Evolutionary conservation across 1,140 invertebrate species (phyloP).

Genomic region (Neotoxoptera formosana): DNA sequence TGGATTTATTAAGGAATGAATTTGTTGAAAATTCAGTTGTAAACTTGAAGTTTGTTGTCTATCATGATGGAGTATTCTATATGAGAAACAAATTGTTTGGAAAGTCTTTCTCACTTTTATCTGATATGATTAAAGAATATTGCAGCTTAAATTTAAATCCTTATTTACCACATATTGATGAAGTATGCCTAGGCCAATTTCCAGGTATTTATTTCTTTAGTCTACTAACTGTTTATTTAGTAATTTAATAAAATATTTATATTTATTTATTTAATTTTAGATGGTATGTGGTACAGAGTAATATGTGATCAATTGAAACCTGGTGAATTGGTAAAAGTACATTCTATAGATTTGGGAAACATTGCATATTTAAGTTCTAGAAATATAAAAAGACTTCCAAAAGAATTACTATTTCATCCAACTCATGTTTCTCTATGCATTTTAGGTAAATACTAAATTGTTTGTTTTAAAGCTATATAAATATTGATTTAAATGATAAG

Average conservation of each 20-base stretch:
- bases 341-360: constrained; percentile 40
- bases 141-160: not conserved
- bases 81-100: constrained; percentile 51
- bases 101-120: constrained; percentile 33
- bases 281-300: constrained; percentile 47
- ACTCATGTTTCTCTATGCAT: constrained; percentile 23
- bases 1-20: not conserved
- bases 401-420: constrained; percentile 28
- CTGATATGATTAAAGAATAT: constrained; percentile 39
- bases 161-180: constrained; percentile 43
- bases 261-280: constrained; percentile 3
- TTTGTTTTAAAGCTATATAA: not conserved
- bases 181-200: constrained; percentile 47
- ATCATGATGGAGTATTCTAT: constrained; percentile 45
- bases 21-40: constrained; percentile 5
- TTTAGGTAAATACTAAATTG: constrained; percentile 8
- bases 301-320: not conserved
- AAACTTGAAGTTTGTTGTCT: constrained; percentile 28
- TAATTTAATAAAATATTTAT: not conserved
- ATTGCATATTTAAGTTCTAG: not conserved
- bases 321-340: constrained; percentile 15
- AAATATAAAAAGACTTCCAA: constrained; percentile 28
- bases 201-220: not conserved
- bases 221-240: not conserved
- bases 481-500: not conserved